Evolutionary conservation across 2,888 invertebrate genomes (phyloP).

Genomic region (Drosophila colorata): DNA sequence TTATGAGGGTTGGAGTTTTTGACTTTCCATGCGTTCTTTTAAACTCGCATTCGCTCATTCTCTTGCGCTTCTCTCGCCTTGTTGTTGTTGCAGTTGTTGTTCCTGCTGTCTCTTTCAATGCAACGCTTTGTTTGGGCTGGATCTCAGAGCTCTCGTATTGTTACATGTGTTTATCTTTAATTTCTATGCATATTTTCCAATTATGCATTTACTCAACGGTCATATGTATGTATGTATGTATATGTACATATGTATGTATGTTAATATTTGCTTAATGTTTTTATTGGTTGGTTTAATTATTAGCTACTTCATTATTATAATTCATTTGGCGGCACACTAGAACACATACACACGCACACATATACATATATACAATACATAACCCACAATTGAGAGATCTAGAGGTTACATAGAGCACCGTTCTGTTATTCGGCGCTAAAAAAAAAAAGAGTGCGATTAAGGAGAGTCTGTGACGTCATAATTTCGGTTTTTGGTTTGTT

Average conservation of each 20-base stretch:
- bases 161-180: constrained; percentile 75
- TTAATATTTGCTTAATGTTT: constrained; percentile 22
- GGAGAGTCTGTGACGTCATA: neutral
- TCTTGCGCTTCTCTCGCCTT: constrained; percentile 44
- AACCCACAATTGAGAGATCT: neutral
- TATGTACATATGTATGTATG: neutral
- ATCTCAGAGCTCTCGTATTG: constrained; percentile 67
- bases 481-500: no score
- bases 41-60: constrained; percentile 48
- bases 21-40: constrained; percentile 69
- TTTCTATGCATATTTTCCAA: constrained; percentile 72
- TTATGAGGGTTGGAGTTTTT: constrained; percentile 76
- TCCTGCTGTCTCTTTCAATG: constrained; percentile 62
- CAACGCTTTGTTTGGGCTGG: constrained; percentile 73
- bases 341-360: neutral
- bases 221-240: constrained; percentile 4
- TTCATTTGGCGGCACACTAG: constrained; percentile 5
- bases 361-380: neutral
- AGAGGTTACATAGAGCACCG: no score
- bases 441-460: neutral
- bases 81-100: constrained; percentile 36
- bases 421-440: neutral
- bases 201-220: constrained; percentile 51
- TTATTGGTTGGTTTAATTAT: constrained; percentile 29
- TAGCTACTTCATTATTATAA: constrained; percentile 24